A percentile compares a stretch with the other conserved stretches of the same genome.
phyloP scores from a whole-genome alignment of 2,113 vertebrate species.

The Dicerorhinus sumatrensis region DNA sequence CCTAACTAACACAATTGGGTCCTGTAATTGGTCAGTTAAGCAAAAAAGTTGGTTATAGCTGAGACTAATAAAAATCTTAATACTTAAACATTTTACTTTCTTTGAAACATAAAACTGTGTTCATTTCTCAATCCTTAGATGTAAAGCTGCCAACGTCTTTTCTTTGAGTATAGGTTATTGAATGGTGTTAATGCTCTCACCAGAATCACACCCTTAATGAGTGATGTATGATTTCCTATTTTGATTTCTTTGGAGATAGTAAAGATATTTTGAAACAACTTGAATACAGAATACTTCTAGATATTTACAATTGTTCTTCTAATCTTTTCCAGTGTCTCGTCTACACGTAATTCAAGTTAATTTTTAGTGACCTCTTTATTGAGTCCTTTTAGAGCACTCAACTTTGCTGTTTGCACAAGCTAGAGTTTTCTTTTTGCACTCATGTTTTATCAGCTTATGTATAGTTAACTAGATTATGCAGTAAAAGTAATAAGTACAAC shows the following conservation, averaged over 20 bases:
- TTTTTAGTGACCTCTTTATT: not conserved
- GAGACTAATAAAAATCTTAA: conserved; percentile 42
- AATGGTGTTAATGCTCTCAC: not conserved
- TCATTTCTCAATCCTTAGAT: not conserved
- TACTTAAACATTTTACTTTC: conserved; percentile 25
- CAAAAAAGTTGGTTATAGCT: conserved; percentile 1
- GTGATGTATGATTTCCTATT: not conserved
- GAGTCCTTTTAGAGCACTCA: not conserved
- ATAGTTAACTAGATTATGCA: not conserved
- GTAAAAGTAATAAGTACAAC: not conserved
- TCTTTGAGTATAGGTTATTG: not conserved
- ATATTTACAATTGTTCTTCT: not conserved
- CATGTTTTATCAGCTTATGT: not conserved
- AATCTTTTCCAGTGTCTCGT: not conserved
- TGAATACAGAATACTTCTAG: not conserved
- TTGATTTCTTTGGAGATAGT: conserved; percentile 9
- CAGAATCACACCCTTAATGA: not conserved
- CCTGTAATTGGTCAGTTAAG: not conserved
- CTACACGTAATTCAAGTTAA: not conserved
- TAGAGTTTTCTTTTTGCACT: not conserved
- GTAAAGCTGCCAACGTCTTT: not conserved
- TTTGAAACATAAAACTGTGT: conserved; percentile 24
- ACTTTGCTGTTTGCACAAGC: not conserved
- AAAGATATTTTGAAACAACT: not conserved
- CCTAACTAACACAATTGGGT: not conserved